Evolutionary conservation across 2,113 vertebrate genomes (phyloP).

Genomic region (Clarias magur): DNA sequence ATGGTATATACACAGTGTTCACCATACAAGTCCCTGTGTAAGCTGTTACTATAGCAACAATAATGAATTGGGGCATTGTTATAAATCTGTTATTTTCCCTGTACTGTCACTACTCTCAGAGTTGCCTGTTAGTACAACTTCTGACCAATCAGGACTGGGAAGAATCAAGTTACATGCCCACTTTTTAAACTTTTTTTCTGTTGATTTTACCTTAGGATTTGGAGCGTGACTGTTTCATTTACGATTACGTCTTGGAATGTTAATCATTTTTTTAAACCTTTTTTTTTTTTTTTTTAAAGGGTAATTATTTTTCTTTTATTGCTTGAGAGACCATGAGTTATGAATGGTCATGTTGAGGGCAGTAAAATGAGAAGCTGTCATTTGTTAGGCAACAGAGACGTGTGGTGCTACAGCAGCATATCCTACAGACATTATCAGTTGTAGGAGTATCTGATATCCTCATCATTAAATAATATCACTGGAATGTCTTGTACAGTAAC

Average conservation of each 20-base stretch:
- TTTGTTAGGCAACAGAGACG: not conserved
- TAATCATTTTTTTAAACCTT: not conserved
- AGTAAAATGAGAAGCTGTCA: not conserved
- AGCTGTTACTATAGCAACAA: not conserved
- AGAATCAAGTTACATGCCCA: not conserved
- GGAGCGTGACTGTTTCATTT: not conserved
- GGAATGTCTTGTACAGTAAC: conserved; percentile 12
- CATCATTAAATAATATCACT: conserved; percentile 46
- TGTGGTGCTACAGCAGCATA: not conserved
- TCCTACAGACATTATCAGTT: conserved; percentile 37
- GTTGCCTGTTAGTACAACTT: not conserved
- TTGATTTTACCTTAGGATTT: not conserved
- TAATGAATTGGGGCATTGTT: not conserved
- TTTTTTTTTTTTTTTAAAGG: not conserved
- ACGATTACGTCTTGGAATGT: not conserved
- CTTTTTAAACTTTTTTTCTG: not conserved
- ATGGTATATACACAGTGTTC: too few relatives aligned
- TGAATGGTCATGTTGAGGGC: conserved; percentile 5
- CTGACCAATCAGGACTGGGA: not conserved
- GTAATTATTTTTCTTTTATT: not conserved
- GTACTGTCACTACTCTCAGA: not conserved
- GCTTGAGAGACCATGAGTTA: not conserved
- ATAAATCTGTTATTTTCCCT: not conserved
- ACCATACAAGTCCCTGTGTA: not conserved
- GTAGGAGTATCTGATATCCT: conserved; percentile 43